Base-by-base conservation (phyloP, 2,888 invertebrate species). In the Marasmarcha lunaedactyla region DNA sequence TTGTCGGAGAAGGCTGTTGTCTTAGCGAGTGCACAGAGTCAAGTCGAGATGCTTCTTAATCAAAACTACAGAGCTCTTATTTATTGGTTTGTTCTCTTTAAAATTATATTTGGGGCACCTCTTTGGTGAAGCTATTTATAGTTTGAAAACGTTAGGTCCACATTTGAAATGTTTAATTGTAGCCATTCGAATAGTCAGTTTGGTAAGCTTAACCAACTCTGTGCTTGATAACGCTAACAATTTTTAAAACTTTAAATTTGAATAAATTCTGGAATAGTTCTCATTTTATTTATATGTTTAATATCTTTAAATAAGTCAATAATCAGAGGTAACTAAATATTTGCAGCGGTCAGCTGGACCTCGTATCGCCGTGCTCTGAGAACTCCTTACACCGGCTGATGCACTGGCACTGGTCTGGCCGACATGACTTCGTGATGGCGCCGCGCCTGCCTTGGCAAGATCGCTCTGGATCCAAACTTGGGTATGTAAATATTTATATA, bases 51-150 rank as follows among this genome's bases (percentile, higher is more conserved):
- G 44, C 55, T 91, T 20, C 57, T 90, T 11, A 83, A 87, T 27
- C 74, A 87, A 20, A 20, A 20, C 53, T 90, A 88, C 54, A 74
- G 76, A 59, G 86, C 93, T 13, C 64, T 94, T 42, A 85, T 93
- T 49, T 94, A 93, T 45, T 78, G 78, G 78, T 78, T 44, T 62
- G 66, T 48, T 30, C 5, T n/a, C n/a, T n/a, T n/a, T n/a, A n/a
- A n/a, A n/a, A n/a, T n/a, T n/a, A n/a, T n/a, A n/a, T n/a, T n/a
- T n/a, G n/a, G n/a, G n/a, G n/a, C n/a, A n/a, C n/a, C n/a, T n/a
- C n/a, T n/a, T n/a, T n/a, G n/a, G n/a, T n/a, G n/a, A n/a, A n/a
- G n/a, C n/a, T n/a, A n/a, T n/a, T n/a, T n/a, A n/a, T n/a, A n/a
- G n/a, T n/a, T n/a, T n/a, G n/a, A n/a, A n/a, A n/a, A n/a, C n/a